Evolutionary conservation across 1,140 invertebrate genomes (phyloP), one percentile per base, ranked within the genome.

Genomic region (Leptinotarsa undecemlineata): DNA sequence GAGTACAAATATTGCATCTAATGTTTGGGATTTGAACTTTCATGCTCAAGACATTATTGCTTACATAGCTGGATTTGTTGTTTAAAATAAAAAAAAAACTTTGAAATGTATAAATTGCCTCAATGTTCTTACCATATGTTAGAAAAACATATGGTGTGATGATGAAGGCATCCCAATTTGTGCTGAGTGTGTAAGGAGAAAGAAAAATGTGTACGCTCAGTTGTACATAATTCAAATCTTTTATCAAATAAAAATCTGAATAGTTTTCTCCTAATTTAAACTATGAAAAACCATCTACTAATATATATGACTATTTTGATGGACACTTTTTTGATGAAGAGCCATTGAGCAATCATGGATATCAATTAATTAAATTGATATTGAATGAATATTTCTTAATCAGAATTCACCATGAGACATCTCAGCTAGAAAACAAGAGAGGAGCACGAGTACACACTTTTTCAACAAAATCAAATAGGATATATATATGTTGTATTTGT

Each of bases 51-150:
- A 75, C 69, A 72, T 79, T n/a, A 72, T 76, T 26, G 71, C 47
- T 17, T 80, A 79, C 61, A 74, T 77, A 51, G 70, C 66, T 11
- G 76, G 76, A 15, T 79, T 74, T 75, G 72, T 79, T 61, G 68
- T 77, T 68, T 73, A 79, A 77, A 74, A 51, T 1, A 33, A 3
- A 3, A 23, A 69, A 67, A 73, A 76, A 60, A 71, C 75, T 75
- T 51, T 15, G 17, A 51, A 72, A 72, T 77, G 76, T 72, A 23
- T n/a, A 26, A 23, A 33, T 51, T 79, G 77, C 72, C 74, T 61
- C 23, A 48, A 72, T 8, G 63, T 48, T 21, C 62, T 79, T 21
- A 69, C 48, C 62, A 64, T 14, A 77, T 66, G 51, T 19, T 8
- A 61, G 33, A 21, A 74, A 78, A 76, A 70, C 63, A n/a, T 68